Percentiles rank a stretch among this genome's conserved stretches.
These are phyloP conservation scores for Leucophenga maculata DNA, from an alignment of 2,888 invertebrate genomes.

Conservation along the genomic window DNA sequence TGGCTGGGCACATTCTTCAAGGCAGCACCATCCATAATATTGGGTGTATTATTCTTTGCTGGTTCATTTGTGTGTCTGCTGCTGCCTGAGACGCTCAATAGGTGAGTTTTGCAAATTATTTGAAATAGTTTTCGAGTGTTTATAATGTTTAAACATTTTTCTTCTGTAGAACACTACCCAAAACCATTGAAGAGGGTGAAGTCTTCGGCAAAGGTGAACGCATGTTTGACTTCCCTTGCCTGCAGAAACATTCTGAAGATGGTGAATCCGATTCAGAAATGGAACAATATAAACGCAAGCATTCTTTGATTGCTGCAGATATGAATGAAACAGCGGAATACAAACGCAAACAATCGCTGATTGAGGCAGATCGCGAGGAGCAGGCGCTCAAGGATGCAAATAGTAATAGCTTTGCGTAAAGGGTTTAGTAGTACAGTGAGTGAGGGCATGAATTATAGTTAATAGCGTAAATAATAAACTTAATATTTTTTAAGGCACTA, in stretches of 20 bases:
- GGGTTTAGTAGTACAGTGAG: background rate
- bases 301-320: slow-evolving; percentile 62
- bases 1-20: slow-evolving; percentile 70
- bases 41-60: slow-evolving; percentile 72
- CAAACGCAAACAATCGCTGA: slow-evolving; percentile 61
- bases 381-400: slow-evolving; percentile 62
- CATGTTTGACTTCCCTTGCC: slow-evolving; percentile 74
- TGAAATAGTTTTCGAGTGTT: background rate
- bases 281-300: slow-evolving; percentile 65
- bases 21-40: slow-evolving; percentile 73
- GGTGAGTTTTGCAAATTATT: slow-evolving; percentile 32
- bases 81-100: slow-evolving; percentile 75
- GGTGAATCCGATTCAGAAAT: slow-evolving; percentile 62
- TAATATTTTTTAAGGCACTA: slow-evolving; percentile 15
- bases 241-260: slow-evolving; percentile 55
- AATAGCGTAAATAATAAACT: background rate
- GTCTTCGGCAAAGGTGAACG: slow-evolving; percentile 75
- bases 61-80: slow-evolving; percentile 74
- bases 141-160: background rate
- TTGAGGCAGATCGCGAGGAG: slow-evolving; percentile 57
- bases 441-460: too few relatives aligned
- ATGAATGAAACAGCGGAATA: slow-evolving; percentile 60
- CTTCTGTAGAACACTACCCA: slow-evolving; percentile 73
- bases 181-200: slow-evolving; percentile 61
- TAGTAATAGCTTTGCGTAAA: slow-evolving; percentile 47